Conservation (phyloP, 2,797 vertebrate species). For the Smutsia gigantea region DNA sequence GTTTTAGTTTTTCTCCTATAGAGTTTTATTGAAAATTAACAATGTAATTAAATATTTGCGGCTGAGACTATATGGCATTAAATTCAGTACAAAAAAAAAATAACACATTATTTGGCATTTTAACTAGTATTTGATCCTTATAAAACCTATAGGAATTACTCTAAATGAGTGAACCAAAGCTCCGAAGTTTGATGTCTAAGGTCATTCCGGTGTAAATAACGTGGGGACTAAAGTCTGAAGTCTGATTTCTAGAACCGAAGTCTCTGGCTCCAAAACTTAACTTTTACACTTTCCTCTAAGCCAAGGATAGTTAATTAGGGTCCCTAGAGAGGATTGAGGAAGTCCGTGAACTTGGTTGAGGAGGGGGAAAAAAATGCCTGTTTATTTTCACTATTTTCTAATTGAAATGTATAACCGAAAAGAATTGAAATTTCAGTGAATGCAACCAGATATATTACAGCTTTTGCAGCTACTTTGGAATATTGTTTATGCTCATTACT, state of each 20-base stretch:
- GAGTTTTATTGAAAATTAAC: slow-evolving; percentile 25
- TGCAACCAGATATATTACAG: slow-evolving; percentile 22
- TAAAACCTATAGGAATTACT: slow-evolving; percentile 55
- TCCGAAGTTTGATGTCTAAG: slow-evolving; percentile 52
- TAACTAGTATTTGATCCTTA: slow-evolving; percentile 35
- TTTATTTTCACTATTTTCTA: slow-evolving; percentile 26
- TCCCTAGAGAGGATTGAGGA: slow-evolving; percentile 23
- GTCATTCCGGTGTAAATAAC: slow-evolving; percentile 65
- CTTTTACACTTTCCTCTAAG: slow-evolving; percentile 25
- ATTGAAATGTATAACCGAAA: slow-evolving; percentile 47
- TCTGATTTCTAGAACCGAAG: slow-evolving; percentile 29
- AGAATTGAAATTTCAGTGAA: background rate
- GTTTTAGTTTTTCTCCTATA: background rate
- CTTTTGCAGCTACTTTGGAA: slow-evolving; percentile 8
- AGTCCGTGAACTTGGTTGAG: background rate
- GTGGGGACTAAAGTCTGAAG: slow-evolving; percentile 71
- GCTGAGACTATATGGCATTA: slow-evolving; percentile 22
- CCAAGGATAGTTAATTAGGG: background rate
- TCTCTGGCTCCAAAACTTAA: slow-evolving; percentile 46
- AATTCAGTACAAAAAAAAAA: background rate
- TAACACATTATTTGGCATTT: background rate
- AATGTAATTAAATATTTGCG: slow-evolving; percentile 6
- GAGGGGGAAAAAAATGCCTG: background rate
- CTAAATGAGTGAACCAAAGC: slow-evolving; percentile 25
- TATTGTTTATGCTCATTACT: background rate